Percentiles rank a stretch among this genome's conserved stretches.
Conservation (phyloP, 2,113 vertebrate genomes). For the Ranitomeya variabilis region DNA sequence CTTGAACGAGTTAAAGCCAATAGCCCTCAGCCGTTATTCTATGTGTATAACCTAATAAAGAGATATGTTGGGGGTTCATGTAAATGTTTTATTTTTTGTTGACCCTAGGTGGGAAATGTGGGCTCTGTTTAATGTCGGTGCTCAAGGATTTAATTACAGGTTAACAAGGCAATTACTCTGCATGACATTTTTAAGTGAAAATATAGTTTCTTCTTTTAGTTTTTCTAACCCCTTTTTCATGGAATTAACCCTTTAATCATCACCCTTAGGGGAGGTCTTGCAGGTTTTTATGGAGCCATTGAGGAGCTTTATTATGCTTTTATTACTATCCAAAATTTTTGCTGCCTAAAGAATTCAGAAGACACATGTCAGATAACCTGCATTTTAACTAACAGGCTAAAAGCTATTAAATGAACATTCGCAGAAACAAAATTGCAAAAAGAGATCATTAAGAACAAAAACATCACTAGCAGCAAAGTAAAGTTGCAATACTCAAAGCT, state of each 20-base stretch:
- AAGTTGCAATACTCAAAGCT: no score
- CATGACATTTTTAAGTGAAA: neutral
- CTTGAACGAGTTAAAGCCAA: neutral
- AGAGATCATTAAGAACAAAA: no score
- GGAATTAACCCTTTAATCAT: neutral
- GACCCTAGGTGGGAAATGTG: neutral
- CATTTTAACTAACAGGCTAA: no score
- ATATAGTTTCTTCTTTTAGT: neutral
- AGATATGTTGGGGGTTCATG: neutral
- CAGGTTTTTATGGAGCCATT: neutral
- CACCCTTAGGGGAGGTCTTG: neutral
- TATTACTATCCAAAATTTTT: no score
- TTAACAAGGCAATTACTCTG: neutral
- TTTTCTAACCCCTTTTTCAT: neutral
- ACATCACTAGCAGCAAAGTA: no score
- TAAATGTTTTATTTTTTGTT: neutral
- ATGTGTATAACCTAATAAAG: neutral
- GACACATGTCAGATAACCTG: no score
- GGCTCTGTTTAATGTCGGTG: neutral
- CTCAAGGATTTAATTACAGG: neutral
- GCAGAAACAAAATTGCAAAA: no score
- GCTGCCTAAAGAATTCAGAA: no score
- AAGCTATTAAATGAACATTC: no score
- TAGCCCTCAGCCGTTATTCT: neutral
- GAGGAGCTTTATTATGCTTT: neutral